Base-by-base conservation (phyloP, 2,888 invertebrate genomes). In the Apamea anceps region DNA sequence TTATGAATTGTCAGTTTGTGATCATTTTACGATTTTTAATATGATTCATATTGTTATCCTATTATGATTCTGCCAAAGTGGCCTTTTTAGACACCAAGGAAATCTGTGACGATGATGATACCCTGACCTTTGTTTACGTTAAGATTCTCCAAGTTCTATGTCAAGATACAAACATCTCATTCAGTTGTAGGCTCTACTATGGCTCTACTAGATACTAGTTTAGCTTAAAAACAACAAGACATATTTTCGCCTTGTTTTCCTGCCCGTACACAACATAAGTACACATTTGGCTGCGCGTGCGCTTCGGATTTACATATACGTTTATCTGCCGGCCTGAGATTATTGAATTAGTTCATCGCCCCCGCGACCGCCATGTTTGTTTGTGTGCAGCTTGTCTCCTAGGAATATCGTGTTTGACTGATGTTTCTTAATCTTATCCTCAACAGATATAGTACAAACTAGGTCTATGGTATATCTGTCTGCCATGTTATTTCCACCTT, bases 291-390 rank as follows among this genome's bases (percentile, higher is more conserved):
- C 60, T 65, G 74, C 68, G 87, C 76, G 75, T 70, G 76, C 51
- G 72, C 65, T 45, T 82, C 65, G 68, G 83, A 86, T 86, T 82
- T 86, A 82, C 88, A 82, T 86, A 76, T 75, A 75, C 54, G 74
- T 88, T 79, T 87, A 87, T 84, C 84, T 88, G 68, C 74, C 42
- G 71, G 66, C 57, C 28, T 28, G 70, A 82, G 79, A 89, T 88
- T 79, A 88, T 86, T 88, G 84, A 86, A 89, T 88, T 86, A 84
- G 88, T 88, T 89, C 86, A 88, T 77, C 86, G 88, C 86, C 85
- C 88, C 68, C 78, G 45, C 68, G 86, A 37, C 71, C 79, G 73
- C 82, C 51, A 57, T 66, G 68, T 66, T 48, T 85, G 67, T 75
- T 63, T 70, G 67, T 70, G 54, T 70, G 48, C 72, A 60, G 25